Conservation (phyloP, 2,113 vertebrate species). For the Zapus hudsonius region DNA sequence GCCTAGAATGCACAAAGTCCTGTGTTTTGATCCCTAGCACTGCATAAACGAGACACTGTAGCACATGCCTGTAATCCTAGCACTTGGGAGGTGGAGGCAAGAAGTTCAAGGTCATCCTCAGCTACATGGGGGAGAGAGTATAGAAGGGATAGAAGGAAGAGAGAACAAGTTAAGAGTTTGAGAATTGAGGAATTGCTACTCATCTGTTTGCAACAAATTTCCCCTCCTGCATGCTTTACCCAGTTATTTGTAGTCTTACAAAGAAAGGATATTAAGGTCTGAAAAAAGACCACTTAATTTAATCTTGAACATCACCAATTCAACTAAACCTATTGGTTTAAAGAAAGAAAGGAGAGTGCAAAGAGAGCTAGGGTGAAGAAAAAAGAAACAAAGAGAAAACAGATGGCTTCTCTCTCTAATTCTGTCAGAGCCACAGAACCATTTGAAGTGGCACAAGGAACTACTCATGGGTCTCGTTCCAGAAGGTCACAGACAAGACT, state of each 20-base stretch:
- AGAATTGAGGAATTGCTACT: not conserved
- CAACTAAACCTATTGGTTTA: slow-evolving; percentile 15
- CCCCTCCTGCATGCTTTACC: not conserved
- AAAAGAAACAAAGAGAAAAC: not conserved
- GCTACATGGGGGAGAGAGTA: not conserved
- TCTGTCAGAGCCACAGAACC: not conserved
- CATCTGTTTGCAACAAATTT: not conserved
- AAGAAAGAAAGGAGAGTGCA: not conserved
- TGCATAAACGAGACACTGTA: not conserved
- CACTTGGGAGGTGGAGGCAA: not conserved
- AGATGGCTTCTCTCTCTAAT: not conserved
- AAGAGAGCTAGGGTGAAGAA: not conserved
- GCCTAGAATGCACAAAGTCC: not conserved
- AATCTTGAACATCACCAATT: slow-evolving; percentile 31
- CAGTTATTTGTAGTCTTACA: slow-evolving; percentile 6
- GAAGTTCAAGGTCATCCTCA: not conserved
- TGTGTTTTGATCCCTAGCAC: not conserved
- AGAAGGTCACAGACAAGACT: not conserved
- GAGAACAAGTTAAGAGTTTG: not conserved
- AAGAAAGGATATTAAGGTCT: slow-evolving; percentile 17
- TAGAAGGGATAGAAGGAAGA: not conserved
- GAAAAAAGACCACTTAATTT: slow-evolving; percentile 29
- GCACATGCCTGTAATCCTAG: not conserved
- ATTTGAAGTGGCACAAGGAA: not conserved
- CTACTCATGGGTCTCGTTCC: not conserved